Evolutionary conservation across 2,797 vertebrate genomes (phyloP), one percentile per base, ranked within the genome.

Genomic region (Xenopus petersii): DNA sequence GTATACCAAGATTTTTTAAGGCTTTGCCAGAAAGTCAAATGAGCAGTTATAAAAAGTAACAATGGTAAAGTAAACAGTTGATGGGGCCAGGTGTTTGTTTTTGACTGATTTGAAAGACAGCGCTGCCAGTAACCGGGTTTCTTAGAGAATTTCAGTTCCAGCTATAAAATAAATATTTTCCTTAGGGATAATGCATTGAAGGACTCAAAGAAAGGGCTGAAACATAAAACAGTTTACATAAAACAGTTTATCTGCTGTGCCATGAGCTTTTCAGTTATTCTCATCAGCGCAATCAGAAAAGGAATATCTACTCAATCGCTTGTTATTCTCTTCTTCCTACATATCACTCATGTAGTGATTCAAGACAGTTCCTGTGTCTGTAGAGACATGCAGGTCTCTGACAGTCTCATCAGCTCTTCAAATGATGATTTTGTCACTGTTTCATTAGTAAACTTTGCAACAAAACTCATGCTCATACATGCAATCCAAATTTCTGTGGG

Each of bases 261-360:
- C 64, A 7, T 3, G 15, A 16, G 49, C 51, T 46, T 59, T 58
- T 58, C 7, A 56, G 12, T 58, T 42, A 42, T 58, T 15, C 15
- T 33, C 51, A 58, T 15, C 16, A 16, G 16, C 56, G 67, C 12
- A 42, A 58, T 42, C 30, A 55, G 54, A 6, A 56, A 26, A 6
- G 17, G 2, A 16, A 58, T 33, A 33, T 42, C 54, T 58, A 17
- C 60, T 42, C 62, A 73, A 51, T 56, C 62, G 58, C 30, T 58
- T 42, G 51, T 54, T 73, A 65, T 73, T 65, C 70, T 64, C 17
- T 42, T 12, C n/a, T 6, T 4, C 33, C 9, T 65, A 2, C 49
- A 46, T 65, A 64, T 73, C 71, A 73, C 61, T 73, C 71, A 65
- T 36, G 70, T 36, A 56, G 61, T 42, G 62, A 65, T 49, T 56